Evolutionary conservation across 2,113 vertebrate genomes (phyloP).

Genomic region (Macquaria ambigua): DNA sequence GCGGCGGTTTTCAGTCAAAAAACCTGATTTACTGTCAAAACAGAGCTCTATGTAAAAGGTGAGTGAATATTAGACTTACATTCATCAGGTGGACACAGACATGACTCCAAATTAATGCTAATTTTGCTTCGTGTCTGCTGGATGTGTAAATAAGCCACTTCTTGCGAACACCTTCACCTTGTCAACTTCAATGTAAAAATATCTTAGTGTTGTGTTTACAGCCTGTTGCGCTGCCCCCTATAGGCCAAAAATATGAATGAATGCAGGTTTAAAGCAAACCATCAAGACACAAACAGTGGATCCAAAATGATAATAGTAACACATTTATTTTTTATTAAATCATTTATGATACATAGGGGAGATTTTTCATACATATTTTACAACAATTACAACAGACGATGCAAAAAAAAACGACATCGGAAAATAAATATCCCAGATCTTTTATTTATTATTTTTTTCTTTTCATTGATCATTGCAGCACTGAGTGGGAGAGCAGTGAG

Average conservation of each 20-base stretch:
- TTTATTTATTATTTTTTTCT: not conserved
- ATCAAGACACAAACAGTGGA: not conserved
- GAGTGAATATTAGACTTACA: not conserved
- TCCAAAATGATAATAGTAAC: conserved; percentile 14
- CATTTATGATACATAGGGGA: conserved; percentile 46
- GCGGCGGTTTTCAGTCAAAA: not conserved
- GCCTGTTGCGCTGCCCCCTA: not conserved
- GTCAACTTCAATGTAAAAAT: not conserved
- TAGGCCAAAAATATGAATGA: not conserved
- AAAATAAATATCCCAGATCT: not conserved
- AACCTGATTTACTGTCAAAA: not conserved
- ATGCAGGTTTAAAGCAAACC: not conserved
- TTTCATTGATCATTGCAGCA: not conserved
- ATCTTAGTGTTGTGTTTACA: not conserved
- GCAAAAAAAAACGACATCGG: not conserved
- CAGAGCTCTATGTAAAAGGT: no score
- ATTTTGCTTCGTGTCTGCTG: not conserved
- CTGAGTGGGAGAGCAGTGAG: conserved; percentile 1
- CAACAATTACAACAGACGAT: conserved; percentile 36
- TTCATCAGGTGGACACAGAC: not conserved
- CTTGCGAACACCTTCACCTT: not conserved
- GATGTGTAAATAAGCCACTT: not conserved
- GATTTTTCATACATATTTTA: conserved; percentile 51
- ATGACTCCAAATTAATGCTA: not conserved
- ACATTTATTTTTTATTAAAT: conserved; percentile 67